These are phyloP conservation scores for Chironomus tentans DNA, from an alignment of 2,888 invertebrate species.

Conservation along the genomic window DNA sequence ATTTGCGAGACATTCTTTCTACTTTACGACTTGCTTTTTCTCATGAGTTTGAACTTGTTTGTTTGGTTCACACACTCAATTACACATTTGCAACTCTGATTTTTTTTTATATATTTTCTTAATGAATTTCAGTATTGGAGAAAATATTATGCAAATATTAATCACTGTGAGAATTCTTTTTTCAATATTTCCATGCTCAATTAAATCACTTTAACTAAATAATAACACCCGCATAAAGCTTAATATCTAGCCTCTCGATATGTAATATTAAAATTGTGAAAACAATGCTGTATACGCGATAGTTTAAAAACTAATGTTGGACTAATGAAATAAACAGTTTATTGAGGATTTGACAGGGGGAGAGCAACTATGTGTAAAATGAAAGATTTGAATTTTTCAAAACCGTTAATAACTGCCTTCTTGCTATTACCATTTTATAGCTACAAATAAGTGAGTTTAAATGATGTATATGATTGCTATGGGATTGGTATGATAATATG, in stretches of 20 bases:
- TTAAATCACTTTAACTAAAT: background rate
- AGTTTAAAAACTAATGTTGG: background rate
- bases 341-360: no score
- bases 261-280: background rate
- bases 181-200: background rate
- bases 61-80: conserved; percentile 20
- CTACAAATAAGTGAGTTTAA: no score
- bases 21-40: conserved; percentile 14
- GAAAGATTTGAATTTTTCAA: background rate
- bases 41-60: conserved; percentile 23
- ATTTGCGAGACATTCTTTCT: conserved; percentile 6
- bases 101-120: background rate
- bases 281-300: background rate
- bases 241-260: background rate
- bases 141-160: conserved; percentile 15
- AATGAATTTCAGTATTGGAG: background rate
- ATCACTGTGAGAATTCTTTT: background rate
- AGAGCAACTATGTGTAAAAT: background rate
- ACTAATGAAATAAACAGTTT: no score
- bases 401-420: no score
- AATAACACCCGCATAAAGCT: background rate
- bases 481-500: no score
- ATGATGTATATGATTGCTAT: no score
- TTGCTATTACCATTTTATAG: no score
- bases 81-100: background rate